phyloP scores from a whole-genome alignment of 2,113 vertebrate genomes.

The Strigops habroptila region DNA sequence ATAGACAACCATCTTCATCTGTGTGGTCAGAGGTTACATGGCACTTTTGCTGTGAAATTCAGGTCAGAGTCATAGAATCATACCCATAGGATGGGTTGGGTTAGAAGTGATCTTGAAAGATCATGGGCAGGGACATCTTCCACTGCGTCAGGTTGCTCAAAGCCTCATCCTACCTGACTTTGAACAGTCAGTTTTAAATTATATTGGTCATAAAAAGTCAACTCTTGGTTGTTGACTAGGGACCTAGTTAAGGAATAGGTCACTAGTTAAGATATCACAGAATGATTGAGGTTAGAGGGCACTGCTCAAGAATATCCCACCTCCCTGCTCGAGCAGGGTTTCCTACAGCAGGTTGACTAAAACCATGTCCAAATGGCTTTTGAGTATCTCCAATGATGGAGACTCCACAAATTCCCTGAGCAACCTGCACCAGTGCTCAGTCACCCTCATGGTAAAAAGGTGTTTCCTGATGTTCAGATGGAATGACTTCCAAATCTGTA shows the following conservation, averaged over 20 bases:
- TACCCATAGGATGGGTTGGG: neutral
- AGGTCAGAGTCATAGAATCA: neutral
- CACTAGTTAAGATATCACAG: neutral
- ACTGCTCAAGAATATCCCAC: neutral
- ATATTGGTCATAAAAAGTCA: neutral
- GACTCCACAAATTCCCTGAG: neutral
- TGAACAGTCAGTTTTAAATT: neutral
- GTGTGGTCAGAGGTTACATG: neutral
- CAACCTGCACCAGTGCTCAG: neutral
- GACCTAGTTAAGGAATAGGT: neutral
- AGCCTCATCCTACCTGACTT: neutral
- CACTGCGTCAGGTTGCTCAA: neutral
- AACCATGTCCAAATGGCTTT: neutral
- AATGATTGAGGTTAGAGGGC: neutral
- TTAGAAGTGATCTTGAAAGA: neutral
- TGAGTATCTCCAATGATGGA: neutral
- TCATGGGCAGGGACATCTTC: neutral
- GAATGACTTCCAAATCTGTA: neutral
- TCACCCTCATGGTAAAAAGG: neutral
- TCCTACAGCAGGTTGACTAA: neutral
- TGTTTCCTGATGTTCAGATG: neutral
- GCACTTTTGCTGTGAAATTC: neutral
- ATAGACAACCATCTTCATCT: neutral
- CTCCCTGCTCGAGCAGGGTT: neutral
- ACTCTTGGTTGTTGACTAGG: neutral